Base-by-base conservation (phyloP, 2,113 vertebrate species). In the Sphyrna mokarran region DNA sequence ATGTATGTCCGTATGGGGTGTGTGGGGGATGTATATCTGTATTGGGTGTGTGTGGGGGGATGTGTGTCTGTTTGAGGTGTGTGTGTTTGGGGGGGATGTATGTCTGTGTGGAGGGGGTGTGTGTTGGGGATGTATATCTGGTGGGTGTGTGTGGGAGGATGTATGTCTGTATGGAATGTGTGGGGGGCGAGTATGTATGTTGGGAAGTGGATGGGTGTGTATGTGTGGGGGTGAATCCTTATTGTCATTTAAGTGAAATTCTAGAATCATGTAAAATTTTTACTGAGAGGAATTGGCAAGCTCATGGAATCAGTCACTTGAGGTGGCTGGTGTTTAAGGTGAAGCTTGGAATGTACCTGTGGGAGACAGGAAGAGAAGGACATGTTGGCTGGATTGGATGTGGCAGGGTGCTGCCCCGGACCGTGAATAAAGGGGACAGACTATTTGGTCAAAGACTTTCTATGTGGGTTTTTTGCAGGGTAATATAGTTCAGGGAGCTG, bases 121-220 rank as follows among this genome's bases (percentile, higher is more conserved):
- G 43, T 48, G 43, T 48, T n/a, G 43, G 43, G 3, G n/a, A n/a
- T n/a, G 43, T 48, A 48, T 48, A 3, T 48, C 43, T 48, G 43
- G n/a, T n/a, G 3, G 43, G 43, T 48, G 43, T 48, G 43, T 48
- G 43, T 48, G n/a, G n/a, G 48, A 48, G 48, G 1, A 20, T 37
- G 48, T 54, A 54, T 54, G 48, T 54, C 48, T 54, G 48, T 54
- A 2, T 48, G 43, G 48, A 4, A 4, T 1, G 3, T 58, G 48
- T 37, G 37, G 18, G 80, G 13, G 76, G 2, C 9, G 2, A 29
- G 48, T 54, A 54, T 54, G 48, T 54, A 54, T 54, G 48, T 68
- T 13, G 37, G 48, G 43, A 18, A 1, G 0, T n/a, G n/a, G n/a
- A n/a, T n/a, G n/a, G n/a, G n/a, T n/a, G 37, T 0, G 20, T 3